Conservation (phyloP, 2,888 invertebrate species). For the Nomada lathburiana region DNA sequence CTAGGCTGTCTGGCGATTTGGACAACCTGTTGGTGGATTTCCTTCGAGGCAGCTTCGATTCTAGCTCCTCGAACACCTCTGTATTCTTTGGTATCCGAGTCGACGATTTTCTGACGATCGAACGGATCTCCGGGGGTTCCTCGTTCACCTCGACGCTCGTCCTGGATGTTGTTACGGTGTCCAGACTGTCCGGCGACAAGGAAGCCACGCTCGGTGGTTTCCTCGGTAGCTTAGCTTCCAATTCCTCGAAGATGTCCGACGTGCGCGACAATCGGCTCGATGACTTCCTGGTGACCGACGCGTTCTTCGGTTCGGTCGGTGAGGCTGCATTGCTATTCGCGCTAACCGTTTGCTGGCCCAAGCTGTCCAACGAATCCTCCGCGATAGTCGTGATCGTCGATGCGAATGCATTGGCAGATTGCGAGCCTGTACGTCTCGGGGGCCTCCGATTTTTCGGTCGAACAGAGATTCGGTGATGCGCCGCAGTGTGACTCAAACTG, state of each 20-base stretch:
- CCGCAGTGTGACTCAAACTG: constrained; percentile 81
- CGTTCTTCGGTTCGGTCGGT: constrained; percentile 52
- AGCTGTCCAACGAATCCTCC: constrained; percentile 68
- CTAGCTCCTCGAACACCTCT: constrained; percentile 77
- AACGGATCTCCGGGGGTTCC: constrained; percentile 61
- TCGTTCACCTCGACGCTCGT: constrained; percentile 57
- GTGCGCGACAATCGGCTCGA: constrained; percentile 78
- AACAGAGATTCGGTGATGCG: constrained; percentile 81
- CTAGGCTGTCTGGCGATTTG: constrained; percentile 81
- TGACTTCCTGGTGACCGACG: constrained; percentile 74
- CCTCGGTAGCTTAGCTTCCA: constrained; percentile 75
- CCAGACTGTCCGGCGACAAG: constrained; percentile 82
- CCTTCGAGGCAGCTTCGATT: constrained; percentile 74
- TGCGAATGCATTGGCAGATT: constrained; percentile 52
- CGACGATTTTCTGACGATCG: constrained; percentile 71
- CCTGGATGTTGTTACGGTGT: constrained; percentile 68
- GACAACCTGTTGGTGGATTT: constrained; percentile 77
- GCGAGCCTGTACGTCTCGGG: constrained; percentile 74
- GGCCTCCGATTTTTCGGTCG: constrained; percentile 82
- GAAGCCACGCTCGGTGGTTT: constrained; percentile 74
- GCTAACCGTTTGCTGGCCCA: constrained; percentile 45
- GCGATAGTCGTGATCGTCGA: constrained; percentile 74
- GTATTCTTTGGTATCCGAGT: constrained; percentile 75
- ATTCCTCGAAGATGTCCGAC: constrained; percentile 81
- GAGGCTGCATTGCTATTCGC: constrained; percentile 59